Base-by-base conservation (phyloP, 2,888 invertebrate species). In the Microctonus aethiopoides region DNA sequence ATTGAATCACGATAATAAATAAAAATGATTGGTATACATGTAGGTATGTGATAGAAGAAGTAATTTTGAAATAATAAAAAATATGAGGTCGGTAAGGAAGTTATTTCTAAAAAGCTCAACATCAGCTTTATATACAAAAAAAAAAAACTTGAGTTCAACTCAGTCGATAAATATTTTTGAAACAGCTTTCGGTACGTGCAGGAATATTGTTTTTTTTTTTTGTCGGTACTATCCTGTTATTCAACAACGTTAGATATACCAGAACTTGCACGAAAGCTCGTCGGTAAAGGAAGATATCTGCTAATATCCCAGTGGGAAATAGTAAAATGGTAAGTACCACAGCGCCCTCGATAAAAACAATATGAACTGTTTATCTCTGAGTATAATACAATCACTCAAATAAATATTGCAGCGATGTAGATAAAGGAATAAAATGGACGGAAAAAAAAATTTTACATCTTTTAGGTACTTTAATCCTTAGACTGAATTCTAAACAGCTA, bases 261-360 rank as follows among this genome's bases (percentile, higher is more conserved):
- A 11, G 5, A 34, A 34, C 46, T 51, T 60, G 34, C 32, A 10
- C 57, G n/a, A 0, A 54, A 54, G 24, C 26, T 54, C 24, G 60
- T 26, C 16, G 60, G 60, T 60, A 67, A 61, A 41, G 7, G 51
- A 10, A 51, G 67, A 52, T 22, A 34, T 36, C 60, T 34, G 6
- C 13, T 1, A 36, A 34, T n/a, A 20, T 64, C 29, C 6, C 52
- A 32, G 29, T 13, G 11, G 64, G 22, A 32, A 57, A 57, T 9
- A 52, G n/a, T 36, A 29, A 13, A 60, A 5, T 41, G 13, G 5
- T 29, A 2, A 22, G 13, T 20, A 26, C 11, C 1, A 7, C 0
- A 4, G 16, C 16, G 46, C n/a, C 36, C 29, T 16, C 20, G 20
- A 36, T 34, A 59, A 10, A 20, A 16, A 34, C 32, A 32, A 20